Conservation (phyloP, 1,140 invertebrate genomes). For the Hestina assimilis region DNA sequence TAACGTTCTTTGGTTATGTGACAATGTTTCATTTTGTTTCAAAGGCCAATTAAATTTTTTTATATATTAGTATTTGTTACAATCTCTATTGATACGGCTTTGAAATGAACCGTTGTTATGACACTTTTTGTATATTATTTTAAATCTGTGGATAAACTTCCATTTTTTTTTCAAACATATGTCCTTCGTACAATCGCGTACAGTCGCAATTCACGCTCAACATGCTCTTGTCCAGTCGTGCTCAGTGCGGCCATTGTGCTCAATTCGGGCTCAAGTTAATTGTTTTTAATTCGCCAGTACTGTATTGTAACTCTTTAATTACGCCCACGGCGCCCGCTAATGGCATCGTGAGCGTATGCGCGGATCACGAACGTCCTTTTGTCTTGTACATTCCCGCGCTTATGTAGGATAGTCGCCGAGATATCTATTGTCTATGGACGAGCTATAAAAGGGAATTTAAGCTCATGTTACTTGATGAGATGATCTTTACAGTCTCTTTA, state of each 20-base stretch:
- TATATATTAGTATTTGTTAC: no score
- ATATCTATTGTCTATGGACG: conserved; percentile 6
- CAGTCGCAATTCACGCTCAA: conserved; percentile 26
- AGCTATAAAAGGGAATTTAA: conserved; percentile 1
- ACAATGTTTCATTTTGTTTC: no score
- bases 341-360: conserved; percentile 53
- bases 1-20: no score
- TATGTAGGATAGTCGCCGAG: background rate
- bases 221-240: conserved; percentile 47
- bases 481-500: background rate
- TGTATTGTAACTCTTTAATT: conserved; percentile 71
- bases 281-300: conserved; percentile 70
- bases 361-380: conserved; percentile 46
- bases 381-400: conserved; percentile 43
- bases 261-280: conserved; percentile 66
- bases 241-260: conserved; percentile 56
- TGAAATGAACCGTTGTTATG: no score
- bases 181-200: background rate
- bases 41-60: no score
- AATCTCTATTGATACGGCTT: no score
- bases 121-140: no score
- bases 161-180: background rate
- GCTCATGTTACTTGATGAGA: background rate
- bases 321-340: conserved; percentile 61
- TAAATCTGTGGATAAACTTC: no score